Evolutionary conservation across 2,113 vertebrate species (phyloP).

Genomic region (Dicaeum eximium): DNA sequence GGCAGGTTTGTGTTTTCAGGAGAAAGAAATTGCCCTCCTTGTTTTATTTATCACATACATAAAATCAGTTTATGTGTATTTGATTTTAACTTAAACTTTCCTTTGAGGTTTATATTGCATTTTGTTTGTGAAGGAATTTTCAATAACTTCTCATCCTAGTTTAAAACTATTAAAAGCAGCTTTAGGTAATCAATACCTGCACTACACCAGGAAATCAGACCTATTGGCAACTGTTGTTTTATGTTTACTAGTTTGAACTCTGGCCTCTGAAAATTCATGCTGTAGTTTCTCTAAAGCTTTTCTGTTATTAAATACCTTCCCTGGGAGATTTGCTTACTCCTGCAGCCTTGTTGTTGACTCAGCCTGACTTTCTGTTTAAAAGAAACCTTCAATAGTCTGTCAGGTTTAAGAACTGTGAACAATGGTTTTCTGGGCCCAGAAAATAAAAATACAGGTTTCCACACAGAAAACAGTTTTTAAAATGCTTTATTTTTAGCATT

Average conservation of each 20-base stretch:
- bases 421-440: not conserved
- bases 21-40: not conserved
- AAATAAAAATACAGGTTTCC: not conserved
- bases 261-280: not conserved
- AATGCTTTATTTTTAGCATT: not conserved
- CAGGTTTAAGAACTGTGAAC: not conserved
- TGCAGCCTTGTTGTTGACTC: not conserved
- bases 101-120: not conserved
- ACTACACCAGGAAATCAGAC: not conserved
- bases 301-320: not conserved
- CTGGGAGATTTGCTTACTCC: not conserved
- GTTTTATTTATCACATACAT: not conserved
- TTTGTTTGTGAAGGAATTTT: not conserved
- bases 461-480: not conserved
- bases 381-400: not conserved
- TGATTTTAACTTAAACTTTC: not conserved
- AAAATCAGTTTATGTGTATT: not conserved
- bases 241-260: slow-evolving; percentile 1
- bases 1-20: not conserved
- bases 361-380: not conserved
- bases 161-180: not conserved
- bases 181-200: not conserved
- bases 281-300: not conserved
- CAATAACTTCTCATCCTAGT: not conserved
- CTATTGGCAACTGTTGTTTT: slow-evolving; percentile 1